Evolutionary conservation across 2,113 vertebrate genomes (phyloP), one percentile per base, ranked within the genome.

Genomic region (Anolis sagrei): DNA sequence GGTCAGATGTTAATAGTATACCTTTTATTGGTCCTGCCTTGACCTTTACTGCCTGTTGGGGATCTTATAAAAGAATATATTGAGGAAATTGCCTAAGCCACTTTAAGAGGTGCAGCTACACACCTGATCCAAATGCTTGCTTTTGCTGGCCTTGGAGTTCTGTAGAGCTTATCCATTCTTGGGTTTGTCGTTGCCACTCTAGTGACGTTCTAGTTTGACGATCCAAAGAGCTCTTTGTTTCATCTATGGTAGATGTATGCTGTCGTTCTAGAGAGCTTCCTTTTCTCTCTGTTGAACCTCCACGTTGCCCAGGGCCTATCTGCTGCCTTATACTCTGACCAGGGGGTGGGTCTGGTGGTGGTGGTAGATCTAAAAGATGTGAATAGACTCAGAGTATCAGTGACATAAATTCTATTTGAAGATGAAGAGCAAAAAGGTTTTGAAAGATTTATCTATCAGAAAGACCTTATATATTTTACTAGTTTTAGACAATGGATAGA

Each of bases 341-440:
- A 79, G 98, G 98, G 79, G 99, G 98, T n/a, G 99, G 98, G 86
- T 99, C 99, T 39, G 98, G 98, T 92, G 99, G 98, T 94, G 98
- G 99, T 96, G 99, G 99, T 97, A 99, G 98, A 97, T 99, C 98
- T 99, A 96, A 94, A 95, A 96, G 97, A 96, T 0, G 94, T 94
- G 94, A 96, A 97, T 94, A 95, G 80, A 86, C 96, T 95, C 92
- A 97, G 93, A 91, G 92, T 94, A 89, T n/a, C 82, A 88, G 54
- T 19, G 90, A 95, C 86, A 93, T 87, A 95, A 87, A 72, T 91
- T 93, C 91, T 90, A 77, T 16, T 93, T 58, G 76, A 92, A 6
- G 21, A 48, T 90, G 89, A 90, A 92, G 89, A 87, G 82, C 66
- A 68, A 44, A 58, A 79, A 86, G 36, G 1, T 19, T 74, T 77